Evolutionary conservation across 2,888 invertebrate species (phyloP).

Genomic region (Drosophila nigricruria): DNA sequence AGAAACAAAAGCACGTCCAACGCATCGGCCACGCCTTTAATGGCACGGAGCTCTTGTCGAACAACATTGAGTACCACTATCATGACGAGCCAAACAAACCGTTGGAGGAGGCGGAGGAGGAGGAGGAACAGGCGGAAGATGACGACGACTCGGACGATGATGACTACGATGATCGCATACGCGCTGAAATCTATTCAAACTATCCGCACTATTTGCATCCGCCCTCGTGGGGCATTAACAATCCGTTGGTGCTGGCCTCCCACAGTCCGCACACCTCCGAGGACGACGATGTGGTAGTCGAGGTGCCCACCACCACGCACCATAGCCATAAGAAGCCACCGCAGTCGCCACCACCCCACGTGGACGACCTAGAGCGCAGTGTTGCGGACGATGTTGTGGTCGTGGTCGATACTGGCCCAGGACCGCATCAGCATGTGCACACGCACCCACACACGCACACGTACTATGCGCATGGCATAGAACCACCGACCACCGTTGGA

Average conservation of each 20-base stretch:
- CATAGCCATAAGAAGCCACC: constrained; percentile 67
- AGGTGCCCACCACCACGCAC: constrained; percentile 77
- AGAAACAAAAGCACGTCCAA: constrained; percentile 46
- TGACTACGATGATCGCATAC: constrained; percentile 86
- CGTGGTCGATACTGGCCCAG: constrained; percentile 72
- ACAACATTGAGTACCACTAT: constrained; percentile 74
- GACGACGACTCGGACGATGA: constrained; percentile 83
- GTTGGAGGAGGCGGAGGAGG: constrained; percentile 65
- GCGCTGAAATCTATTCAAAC: constrained; percentile 87
- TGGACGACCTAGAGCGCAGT: constrained; percentile 64
- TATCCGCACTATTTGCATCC: constrained; percentile 88
- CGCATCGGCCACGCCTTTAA: constrained; percentile 43
- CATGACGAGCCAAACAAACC: constrained; percentile 52
- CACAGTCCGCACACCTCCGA: constrained; percentile 85
- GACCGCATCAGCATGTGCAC: constrained; percentile 58
- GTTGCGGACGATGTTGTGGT: constrained; percentile 82
- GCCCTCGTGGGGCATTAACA: constrained; percentile 85
- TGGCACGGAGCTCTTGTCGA: constrained; percentile 66
- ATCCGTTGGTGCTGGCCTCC: constrained; percentile 85
- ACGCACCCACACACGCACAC: constrained; percentile 65
- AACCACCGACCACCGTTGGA: constrained; percentile 53
- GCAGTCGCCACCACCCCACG: constrained; percentile 15
- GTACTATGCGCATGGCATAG: constrained; percentile 70
- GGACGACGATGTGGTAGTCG: constrained; percentile 81
- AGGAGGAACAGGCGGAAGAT: constrained; percentile 52